Percentiles rank a stretch among this genome's conserved stretches.
Evolutionary conservation across 2,113 vertebrate genomes (phyloP).

Genomic region (Thamnophis sirtalis): DNA sequence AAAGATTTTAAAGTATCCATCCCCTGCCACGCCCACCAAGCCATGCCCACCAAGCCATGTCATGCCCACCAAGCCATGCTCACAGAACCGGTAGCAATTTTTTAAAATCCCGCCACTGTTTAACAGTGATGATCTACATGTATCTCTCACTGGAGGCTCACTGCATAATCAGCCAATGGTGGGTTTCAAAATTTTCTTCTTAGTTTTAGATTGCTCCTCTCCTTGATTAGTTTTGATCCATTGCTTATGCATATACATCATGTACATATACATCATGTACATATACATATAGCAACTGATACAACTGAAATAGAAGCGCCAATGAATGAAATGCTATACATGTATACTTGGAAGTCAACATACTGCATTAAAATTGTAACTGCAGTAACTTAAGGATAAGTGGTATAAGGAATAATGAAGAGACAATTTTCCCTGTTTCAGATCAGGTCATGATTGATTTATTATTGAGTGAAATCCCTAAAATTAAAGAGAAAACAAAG

Average conservation of each 20-base stretch:
- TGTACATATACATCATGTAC: too few relatives aligned
- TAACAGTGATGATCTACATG: neutral
- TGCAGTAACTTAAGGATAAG: slow-evolving; percentile 43
- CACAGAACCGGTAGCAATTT: too few relatives aligned
- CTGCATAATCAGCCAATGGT: neutral
- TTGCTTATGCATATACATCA: too few relatives aligned
- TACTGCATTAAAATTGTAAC: slow-evolving; percentile 30
- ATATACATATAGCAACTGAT: neutral
- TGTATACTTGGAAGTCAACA: neutral
- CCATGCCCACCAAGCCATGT: too few relatives aligned
- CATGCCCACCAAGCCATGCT: too few relatives aligned
- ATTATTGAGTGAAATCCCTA: neutral
- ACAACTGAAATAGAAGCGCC: neutral
- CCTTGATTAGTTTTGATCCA: too few relatives aligned
- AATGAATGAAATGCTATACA: neutral
- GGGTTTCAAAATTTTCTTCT: too few relatives aligned
- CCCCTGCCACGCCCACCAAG: too few relatives aligned
- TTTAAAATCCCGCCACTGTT: too few relatives aligned
- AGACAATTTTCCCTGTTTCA: neutral
- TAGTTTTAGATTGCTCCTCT: too few relatives aligned
- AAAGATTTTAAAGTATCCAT: too few relatives aligned
- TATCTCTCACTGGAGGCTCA: neutral
- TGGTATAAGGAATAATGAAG: neutral
- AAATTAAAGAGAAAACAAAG: neutral
- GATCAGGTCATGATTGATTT: neutral